Percentiles rank a stretch among this genome's conserved stretches.
phyloP scores from a whole-genome alignment of 2,113 vertebrate genomes.

The Sisor rabdophorus region DNA sequence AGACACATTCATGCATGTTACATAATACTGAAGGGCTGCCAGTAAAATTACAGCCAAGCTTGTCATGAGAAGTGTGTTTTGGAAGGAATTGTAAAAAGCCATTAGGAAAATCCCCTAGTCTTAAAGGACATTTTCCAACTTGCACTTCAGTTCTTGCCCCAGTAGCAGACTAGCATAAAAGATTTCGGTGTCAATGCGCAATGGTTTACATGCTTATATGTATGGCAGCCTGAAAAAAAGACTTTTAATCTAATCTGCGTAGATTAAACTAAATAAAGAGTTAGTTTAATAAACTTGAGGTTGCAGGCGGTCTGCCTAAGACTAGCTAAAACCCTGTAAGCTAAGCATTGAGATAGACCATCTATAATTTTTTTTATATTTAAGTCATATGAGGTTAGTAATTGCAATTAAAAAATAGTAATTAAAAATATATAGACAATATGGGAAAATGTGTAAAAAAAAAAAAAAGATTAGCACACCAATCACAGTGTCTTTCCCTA shows the following conservation, averaged over 20 bases:
- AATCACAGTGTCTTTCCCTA: no score
- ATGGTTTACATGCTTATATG: not conserved
- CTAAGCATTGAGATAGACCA: not conserved
- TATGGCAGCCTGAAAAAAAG: not conserved
- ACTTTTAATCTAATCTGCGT: not conserved
- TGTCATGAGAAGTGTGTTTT: slow-evolving; percentile 49
- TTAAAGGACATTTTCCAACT: slow-evolving; percentile 55
- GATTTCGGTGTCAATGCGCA: not conserved
- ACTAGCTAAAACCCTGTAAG: not conserved
- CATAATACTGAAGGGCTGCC: slow-evolving; percentile 57
- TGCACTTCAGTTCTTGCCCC: slow-evolving; percentile 38
- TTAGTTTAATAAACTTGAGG: not conserved
- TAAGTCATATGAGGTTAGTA: not conserved
- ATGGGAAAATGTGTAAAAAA: no score
- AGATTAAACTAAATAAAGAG: not conserved
- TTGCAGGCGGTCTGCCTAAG: slow-evolving; percentile 5
- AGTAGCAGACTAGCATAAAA: not conserved
- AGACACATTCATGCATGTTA: slow-evolving; percentile 57
- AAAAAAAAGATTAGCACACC: no score
- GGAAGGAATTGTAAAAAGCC: slow-evolving; percentile 51
- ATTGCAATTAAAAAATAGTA: no score
- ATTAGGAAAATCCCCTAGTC: slow-evolving; percentile 50
- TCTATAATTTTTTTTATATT: no score
- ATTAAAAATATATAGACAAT: no score
- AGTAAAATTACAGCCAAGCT: slow-evolving; percentile 56